A percentile compares a stretch with the other conserved stretches of the same genome.
phyloP scores from a whole-genome alignment of 2,113 vertebrate species.

The Heliornis fulica region DNA sequence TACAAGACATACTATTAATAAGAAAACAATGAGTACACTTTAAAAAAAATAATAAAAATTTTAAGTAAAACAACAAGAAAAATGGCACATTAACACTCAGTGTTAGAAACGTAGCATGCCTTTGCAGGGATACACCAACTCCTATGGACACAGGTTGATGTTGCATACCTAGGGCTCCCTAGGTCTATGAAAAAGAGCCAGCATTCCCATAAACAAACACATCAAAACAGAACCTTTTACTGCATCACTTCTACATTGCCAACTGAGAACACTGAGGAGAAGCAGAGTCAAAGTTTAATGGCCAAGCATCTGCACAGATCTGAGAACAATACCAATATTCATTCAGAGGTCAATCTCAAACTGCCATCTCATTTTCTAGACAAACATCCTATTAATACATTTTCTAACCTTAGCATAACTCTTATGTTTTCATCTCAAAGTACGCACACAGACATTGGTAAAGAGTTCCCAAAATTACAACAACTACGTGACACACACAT shows the following conservation, averaged over 20 bases:
- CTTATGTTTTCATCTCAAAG: constrained; percentile 7
- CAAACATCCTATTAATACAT: constrained; percentile 23
- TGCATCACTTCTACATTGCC: neutral
- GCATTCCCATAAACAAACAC: neutral
- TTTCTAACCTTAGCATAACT: constrained; percentile 51
- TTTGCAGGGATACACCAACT: neutral
- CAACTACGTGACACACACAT: neutral
- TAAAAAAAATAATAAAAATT: too few relatives aligned
- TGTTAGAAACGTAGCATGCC: neutral
- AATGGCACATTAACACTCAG: neutral
- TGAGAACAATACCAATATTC: constrained; percentile 60
- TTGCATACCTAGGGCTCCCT: neutral
- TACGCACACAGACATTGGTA: neutral
- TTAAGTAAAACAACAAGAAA: neutral
- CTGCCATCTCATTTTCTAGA: constrained; percentile 31
- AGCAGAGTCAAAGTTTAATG: neutral
- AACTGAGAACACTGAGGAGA: neutral
- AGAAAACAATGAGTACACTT: neutral
- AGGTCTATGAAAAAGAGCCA: neutral
- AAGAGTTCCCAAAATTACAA: neutral
- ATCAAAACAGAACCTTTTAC: neutral
- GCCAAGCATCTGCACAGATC: neutral
- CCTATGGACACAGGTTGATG: accelerated
- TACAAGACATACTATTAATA: neutral
- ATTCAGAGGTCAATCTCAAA: neutral